Conservation (phyloP, 2,797 vertebrate species). For the Notamacropus eugenii region DNA sequence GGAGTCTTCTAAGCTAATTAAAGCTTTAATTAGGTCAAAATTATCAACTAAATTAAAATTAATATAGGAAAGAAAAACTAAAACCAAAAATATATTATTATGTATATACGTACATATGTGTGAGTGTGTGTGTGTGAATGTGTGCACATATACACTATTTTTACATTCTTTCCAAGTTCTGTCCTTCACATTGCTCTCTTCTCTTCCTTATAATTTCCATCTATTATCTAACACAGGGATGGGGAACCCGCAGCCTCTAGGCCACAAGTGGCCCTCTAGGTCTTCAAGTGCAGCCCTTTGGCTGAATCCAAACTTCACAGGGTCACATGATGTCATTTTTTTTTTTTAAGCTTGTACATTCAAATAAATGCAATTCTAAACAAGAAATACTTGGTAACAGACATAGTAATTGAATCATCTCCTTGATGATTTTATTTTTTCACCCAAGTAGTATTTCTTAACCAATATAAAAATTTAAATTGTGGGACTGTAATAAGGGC, state of each 20-base stretch:
- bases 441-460: background rate
- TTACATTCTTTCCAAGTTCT: background rate
- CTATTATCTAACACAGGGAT: background rate
- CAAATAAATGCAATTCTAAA: background rate
- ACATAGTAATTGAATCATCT: background rate
- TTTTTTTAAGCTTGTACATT: conserved; percentile 7
- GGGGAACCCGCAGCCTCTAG: no score
- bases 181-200: background rate
- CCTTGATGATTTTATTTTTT: background rate
- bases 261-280: no score
- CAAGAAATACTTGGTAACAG: background rate
- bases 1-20: background rate
- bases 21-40: background rate
- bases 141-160: background rate
- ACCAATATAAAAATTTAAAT: background rate
- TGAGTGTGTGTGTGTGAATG: no score
- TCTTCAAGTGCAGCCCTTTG: no score
- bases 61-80: background rate
- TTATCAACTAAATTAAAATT: background rate
- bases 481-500: background rate
- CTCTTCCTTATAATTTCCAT: background rate
- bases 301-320: no score
- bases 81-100: background rate
- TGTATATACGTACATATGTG: no score
- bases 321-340: background rate